Evolutionary conservation across 2,888 invertebrate species (phyloP), one percentile per base, ranked within the genome.

Genomic region (Arge pagana): DNA sequence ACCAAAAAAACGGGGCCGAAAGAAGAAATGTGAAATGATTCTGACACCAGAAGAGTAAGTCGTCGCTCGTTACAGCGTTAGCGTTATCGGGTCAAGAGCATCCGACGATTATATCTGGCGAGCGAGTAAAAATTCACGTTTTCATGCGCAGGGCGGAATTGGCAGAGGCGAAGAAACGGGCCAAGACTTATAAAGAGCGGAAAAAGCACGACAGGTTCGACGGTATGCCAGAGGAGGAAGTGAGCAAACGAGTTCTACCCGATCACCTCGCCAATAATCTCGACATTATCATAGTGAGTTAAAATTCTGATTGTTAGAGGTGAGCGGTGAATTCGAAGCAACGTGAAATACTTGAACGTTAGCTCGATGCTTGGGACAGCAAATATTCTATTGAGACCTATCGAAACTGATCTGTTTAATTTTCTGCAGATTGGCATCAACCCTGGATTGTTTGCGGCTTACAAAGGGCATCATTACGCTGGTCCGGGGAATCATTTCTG

Each of bases 401-500:
- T n/a, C n/a, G n/a, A n/a, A n/a, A n/a, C n/a, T n/a, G n/a, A n/a
- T n/a, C 28, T 39, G n/a, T 37, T 21, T 43, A 56, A 59, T 55
- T 64, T 56, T 60, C 76, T 80, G 52, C 81, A 97, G 96, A 93
- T 98, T 81, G 97, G 97, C 62, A 96, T 97, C 68, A 98, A 98
- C 82, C 97, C 97, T 8, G 96, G 97, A 2, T 81, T 96, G 68
- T 95, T 94, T 80, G 96, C 97, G 61, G 97, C 97, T 59, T 96
- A 94, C 81, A 95, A 96, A 78, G 96, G 96, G 2, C 97, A 97
- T 80, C 96, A 98, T 79, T 98, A 98, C 82, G 96, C 97, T 48
- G 97, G 97, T 45, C 96, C 96, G 37, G 97, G 97, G 37, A 98
- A 98, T 81, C 98, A 98, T 81, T 97, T 98, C 81, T 98, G 97